These are phyloP conservation scores for Rhipidura dahli DNA, from an alignment of 2,113 vertebrate genomes.

Conservation along the genomic window DNA sequence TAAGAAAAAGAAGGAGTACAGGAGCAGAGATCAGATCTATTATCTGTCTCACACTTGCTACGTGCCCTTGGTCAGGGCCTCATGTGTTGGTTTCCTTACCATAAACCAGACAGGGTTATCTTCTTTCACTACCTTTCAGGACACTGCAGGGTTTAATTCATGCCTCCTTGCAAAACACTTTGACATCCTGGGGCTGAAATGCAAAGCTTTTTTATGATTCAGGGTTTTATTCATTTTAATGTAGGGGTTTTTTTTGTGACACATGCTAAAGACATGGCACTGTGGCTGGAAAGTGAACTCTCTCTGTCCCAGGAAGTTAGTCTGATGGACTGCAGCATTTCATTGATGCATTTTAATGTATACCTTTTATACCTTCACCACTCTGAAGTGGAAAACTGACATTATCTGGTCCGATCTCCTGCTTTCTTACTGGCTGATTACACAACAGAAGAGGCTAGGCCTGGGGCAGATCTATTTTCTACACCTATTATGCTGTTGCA, in stretches of 20 bases:
- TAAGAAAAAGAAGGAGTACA: neutral
- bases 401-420: conserved; percentile 24
- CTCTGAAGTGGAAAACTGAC: conserved; percentile 49
- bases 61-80: conserved; percentile 7
- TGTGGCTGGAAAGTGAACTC: neutral
- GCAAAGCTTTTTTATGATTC: neutral
- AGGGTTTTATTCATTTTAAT: conserved; percentile 12
- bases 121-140: conserved; percentile 30
- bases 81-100: neutral
- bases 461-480: conserved; percentile 49
- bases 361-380: neutral
- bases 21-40: conserved; percentile 17
- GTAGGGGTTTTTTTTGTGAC: neutral
- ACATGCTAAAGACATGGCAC: neutral
- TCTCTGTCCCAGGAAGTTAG: neutral
- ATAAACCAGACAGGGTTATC: conserved; percentile 35
- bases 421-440: conserved; percentile 39
- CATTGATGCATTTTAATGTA: conserved; percentile 29
- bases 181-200: conserved; percentile 20
- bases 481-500: conserved; percentile 18
- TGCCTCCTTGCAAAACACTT: neutral
- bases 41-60: conserved; percentile 7
- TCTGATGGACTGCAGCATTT: neutral
- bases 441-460: conserved; percentile 41
- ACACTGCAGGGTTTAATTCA: conserved; percentile 27